Percentiles rank a stretch among this genome's conserved stretches.
phyloP scores from a whole-genome alignment of 2,113 vertebrate genomes.

The Aptenodytes forsteri region DNA sequence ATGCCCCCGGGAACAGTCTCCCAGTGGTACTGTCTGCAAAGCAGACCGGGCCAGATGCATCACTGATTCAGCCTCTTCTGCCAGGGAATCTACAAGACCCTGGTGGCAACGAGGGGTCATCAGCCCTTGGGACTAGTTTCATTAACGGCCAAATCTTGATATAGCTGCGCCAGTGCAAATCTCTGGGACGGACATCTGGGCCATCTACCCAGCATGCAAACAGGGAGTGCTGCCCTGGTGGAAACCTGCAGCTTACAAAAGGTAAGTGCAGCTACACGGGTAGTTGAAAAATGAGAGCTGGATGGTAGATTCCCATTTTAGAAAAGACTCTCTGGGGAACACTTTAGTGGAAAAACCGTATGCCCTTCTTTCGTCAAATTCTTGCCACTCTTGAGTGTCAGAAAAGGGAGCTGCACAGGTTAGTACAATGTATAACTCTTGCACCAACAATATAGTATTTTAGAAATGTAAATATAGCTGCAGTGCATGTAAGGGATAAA shows the following conservation, averaged over 20 bases:
- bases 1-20: not conserved
- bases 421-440: not conserved
- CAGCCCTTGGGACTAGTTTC: not conserved
- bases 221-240: not conserved
- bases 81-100: not conserved
- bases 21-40: not conserved
- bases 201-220: not conserved
- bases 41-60: not conserved
- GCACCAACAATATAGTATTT: not conserved
- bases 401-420: not conserved
- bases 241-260: not conserved
- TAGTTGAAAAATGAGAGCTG: not conserved
- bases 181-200: not conserved
- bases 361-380: not conserved
- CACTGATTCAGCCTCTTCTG: not conserved
- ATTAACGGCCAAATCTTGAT: not conserved
- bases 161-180: not conserved
- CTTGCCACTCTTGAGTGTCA: not conserved
- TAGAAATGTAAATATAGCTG: not conserved
- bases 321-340: slow-evolving; percentile 6
- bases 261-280: not conserved
- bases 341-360: not conserved
- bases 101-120: not conserved
- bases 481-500: not conserved
- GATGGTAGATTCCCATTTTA: not conserved